Percentiles rank a stretch among this genome's conserved stretches.
These are phyloP conservation scores for Nowickia ferox DNA, from an alignment of 2,888 invertebrate species.

Conservation along the genomic window DNA sequence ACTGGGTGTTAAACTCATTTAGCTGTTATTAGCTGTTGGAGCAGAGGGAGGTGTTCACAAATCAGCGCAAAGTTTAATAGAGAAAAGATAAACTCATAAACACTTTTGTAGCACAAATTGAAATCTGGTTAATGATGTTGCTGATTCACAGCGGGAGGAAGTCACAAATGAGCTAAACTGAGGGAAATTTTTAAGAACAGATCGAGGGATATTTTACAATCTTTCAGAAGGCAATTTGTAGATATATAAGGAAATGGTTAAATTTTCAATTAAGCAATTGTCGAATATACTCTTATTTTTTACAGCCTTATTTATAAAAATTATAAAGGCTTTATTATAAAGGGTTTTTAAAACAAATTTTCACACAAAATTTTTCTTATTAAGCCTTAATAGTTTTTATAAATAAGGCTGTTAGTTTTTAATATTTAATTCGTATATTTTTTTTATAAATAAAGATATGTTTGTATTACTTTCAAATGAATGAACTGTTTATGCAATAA, in stretches of 20 bases:
- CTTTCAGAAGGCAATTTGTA: background rate
- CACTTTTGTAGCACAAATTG: constrained; percentile 81
- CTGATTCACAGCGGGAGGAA: constrained; percentile 49
- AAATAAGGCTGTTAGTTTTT: too few species aligned
- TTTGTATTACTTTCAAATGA: too few species aligned
- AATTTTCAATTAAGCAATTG: background rate
- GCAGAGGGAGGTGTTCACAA: constrained; percentile 52
- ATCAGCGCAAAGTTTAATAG: constrained; percentile 7
- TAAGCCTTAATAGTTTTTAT: too few species aligned
- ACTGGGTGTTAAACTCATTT: constrained; percentile 61
- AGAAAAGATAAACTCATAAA: constrained; percentile 78
- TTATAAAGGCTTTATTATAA: too few species aligned
- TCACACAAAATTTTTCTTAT: too few species aligned
- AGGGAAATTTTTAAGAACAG: background rate
- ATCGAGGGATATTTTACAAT: background rate
- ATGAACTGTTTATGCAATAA: too few species aligned
- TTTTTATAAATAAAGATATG: too few species aligned
- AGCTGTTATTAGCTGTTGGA: constrained; percentile 29
- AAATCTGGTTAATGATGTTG: constrained; percentile 76
- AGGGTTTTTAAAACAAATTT: too few species aligned
- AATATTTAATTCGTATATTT: too few species aligned
- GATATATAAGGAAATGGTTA: background rate
- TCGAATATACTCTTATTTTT: too few species aligned
- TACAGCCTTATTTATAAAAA: too few species aligned
- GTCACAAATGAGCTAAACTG: constrained; percentile 54